Percentiles rank a stretch among this genome's conserved stretches.
These are phyloP conservation scores for Numida meleagris DNA, from an alignment of 2,113 vertebrate genomes.

Conservation along the genomic window DNA sequence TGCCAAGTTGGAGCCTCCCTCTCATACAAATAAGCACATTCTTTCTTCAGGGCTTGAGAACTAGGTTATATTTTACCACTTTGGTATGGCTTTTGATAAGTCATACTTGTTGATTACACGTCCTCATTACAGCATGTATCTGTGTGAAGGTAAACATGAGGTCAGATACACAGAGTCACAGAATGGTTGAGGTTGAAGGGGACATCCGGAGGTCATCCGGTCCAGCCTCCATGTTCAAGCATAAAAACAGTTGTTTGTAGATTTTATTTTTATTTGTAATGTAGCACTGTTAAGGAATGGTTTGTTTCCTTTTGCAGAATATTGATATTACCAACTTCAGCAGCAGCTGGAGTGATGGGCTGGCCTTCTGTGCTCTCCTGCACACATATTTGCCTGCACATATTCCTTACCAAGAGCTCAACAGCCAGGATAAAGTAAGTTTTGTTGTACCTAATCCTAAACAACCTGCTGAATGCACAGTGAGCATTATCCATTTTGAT, in stretches of 20 bases:
- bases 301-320: slow-evolving; percentile 76
- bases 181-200: background rate
- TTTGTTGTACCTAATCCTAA: background rate
- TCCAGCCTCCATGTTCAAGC: background rate
- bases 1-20: background rate
- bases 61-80: background rate
- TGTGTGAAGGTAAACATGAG: background rate
- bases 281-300: background rate
- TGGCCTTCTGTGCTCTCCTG: slow-evolving; percentile 91
- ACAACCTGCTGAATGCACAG: background rate
- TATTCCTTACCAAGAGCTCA: slow-evolving; percentile 92
- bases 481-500: background rate
- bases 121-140: background rate
- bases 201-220: background rate
- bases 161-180: background rate
- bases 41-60: background rate
- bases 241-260: background rate
- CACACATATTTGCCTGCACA: slow-evolving; percentile 92
- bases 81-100: background rate
- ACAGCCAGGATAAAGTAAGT: slow-evolving; percentile 89
- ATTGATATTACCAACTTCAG: slow-evolving; percentile 96
- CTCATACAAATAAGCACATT: background rate
- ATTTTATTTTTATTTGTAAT: background rate
- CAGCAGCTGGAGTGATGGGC: slow-evolving; percentile 93
- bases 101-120: background rate